Evolutionary conservation across 2,113 vertebrate species (phyloP).

Genomic region (Neotragus pygmaeus): DNA sequence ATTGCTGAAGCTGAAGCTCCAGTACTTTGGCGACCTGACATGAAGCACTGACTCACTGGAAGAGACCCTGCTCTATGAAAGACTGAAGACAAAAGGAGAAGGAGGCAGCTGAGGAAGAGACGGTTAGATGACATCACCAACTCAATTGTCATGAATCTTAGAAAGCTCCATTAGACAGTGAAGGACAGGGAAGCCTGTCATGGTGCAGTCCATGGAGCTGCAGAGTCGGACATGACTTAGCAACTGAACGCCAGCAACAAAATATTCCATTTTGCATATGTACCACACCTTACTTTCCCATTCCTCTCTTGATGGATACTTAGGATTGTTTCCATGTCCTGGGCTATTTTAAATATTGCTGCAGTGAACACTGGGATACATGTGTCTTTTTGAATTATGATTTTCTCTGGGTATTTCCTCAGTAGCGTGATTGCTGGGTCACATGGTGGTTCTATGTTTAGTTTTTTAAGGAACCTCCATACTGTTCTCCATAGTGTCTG

Average conservation of each 20-base stretch:
- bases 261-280: neutral
- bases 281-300: neutral
- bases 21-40: neutral
- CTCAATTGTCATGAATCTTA: neutral
- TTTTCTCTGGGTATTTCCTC: neutral
- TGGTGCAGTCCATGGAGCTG: neutral
- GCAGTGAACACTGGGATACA: neutral
- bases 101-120: neutral
- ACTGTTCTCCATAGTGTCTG: neutral
- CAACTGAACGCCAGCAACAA: neutral
- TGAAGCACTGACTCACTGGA: neutral
- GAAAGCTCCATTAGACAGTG: neutral
- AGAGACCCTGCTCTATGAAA: neutral
- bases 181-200: neutral
- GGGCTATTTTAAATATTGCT: neutral
- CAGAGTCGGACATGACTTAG: neutral
- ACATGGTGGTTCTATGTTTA: neutral
- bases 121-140: neutral
- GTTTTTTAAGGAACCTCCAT: neutral
- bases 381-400: neutral
- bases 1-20: neutral
- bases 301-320: neutral
- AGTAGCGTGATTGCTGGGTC: neutral
- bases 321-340: neutral
- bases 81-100: neutral